Percentiles rank a stretch among this genome's conserved stretches.
phyloP scores from a whole-genome alignment of 2,888 invertebrate species.

The Drosophila merina region DNA sequence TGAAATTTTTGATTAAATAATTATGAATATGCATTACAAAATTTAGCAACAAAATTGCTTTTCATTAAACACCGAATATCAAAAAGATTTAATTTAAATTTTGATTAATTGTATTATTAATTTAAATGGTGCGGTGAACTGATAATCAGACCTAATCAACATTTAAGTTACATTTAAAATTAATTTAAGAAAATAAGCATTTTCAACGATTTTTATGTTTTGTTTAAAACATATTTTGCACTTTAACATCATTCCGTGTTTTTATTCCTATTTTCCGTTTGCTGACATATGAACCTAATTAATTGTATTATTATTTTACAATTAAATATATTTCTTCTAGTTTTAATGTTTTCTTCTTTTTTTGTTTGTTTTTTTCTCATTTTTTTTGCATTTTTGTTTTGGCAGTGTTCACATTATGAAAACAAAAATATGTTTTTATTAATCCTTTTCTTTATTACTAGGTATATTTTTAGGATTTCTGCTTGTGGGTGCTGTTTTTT shows the following conservation, averaged over 20 bases:
- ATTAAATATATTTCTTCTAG: slow-evolving; percentile 48
- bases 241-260: slow-evolving; percentile 57
- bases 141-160: slow-evolving; percentile 67
- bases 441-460: slow-evolving; percentile 13
- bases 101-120: slow-evolving; percentile 27
- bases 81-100: slow-evolving; percentile 30
- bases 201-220: slow-evolving; percentile 43
- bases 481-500: slow-evolving; percentile 18
- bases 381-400: slow-evolving; percentile 65
- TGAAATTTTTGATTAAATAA: slow-evolving; percentile 18
- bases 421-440: slow-evolving; percentile 55
- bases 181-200: slow-evolving; percentile 68
- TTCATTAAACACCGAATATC: slow-evolving; percentile 34
- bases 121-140: slow-evolving; percentile 31
- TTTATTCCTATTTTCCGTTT: slow-evolving; percentile 34
- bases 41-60: slow-evolving; percentile 41
- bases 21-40: slow-evolving; percentile 35
- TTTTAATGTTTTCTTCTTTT: slow-evolving; percentile 39
- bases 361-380: slow-evolving; percentile 26
- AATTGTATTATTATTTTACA: slow-evolving; percentile 32
- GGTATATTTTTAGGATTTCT: slow-evolving; percentile 36
- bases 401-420: slow-evolving; percentile 74
- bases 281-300: slow-evolving; percentile 45
- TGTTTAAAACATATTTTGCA: slow-evolving; percentile 80
- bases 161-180: slow-evolving; percentile 65